Evolutionary conservation across 2,888 invertebrate species (phyloP).

Genomic region (Agonopterix arenella): DNA sequence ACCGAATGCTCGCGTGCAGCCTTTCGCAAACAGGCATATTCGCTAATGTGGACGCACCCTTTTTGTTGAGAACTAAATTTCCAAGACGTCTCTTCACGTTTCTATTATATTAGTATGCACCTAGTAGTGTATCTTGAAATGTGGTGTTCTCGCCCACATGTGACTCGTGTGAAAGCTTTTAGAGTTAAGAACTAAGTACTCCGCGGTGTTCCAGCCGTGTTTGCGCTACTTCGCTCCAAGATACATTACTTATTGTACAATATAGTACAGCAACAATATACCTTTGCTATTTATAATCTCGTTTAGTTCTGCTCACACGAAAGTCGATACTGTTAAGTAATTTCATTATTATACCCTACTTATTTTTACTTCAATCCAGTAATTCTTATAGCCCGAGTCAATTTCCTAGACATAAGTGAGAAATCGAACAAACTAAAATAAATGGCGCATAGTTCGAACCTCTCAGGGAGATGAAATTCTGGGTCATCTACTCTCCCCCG

Average conservation of each 20-base stretch:
- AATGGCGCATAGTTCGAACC: conserved; percentile 60
- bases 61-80: neutral
- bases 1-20: too few species aligned
- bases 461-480: conserved; percentile 64
- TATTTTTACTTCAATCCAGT: conserved; percentile 17
- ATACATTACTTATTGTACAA: too few species aligned
- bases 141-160: neutral
- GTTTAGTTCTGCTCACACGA: too few species aligned
- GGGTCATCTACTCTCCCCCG: conserved; percentile 36
- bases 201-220: too few species aligned
- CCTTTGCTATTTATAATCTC: too few species aligned
- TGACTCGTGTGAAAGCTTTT: neutral
- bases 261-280: too few species aligned
- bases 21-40: too few species aligned
- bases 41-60: too few species aligned
- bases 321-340: neutral
- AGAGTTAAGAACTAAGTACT: neutral
- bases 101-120: neutral
- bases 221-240: too few species aligned
- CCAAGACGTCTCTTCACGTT: neutral
- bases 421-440: conserved; percentile 63
- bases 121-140: neutral
- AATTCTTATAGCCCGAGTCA: conserved; percentile 40
- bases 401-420: conserved; percentile 44
- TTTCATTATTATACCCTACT: neutral